Evolutionary conservation across 2,797 vertebrate species (phyloP), one percentile per base, ranked within the genome.

Genomic region (Cetoscarus ocellatus): DNA sequence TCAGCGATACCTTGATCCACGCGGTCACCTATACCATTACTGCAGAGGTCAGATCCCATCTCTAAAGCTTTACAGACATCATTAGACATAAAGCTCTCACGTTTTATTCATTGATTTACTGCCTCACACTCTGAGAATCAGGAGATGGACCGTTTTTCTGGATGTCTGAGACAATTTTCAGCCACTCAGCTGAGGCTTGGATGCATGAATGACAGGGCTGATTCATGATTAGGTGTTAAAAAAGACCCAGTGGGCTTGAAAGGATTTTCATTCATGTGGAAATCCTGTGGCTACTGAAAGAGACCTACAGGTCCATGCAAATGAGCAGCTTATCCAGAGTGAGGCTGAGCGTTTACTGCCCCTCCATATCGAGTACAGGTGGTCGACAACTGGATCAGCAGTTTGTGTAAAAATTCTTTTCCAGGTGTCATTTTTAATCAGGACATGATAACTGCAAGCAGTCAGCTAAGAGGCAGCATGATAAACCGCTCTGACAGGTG

Each of bases 391-490:
- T 57, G 61, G 17, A 75, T 61, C 36, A 62, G 43, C 66, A 58
- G 40, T 58, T 13, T 56, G 66, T 44, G 47, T 27, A 58, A 42
- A 70, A 74, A 74, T 27, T 48, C 47, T 48, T 55, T 47, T 68
- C 64, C 83, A 84, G 83, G 71, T 87, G 85, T 86, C 71, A 67
- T 77, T 84, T 85, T 76, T 83, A 82, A 90, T 90, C 76, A 82
- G 36, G 3, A 61, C 42, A 67, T 5, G 5, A 75, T 60, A 66
- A 62, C 55, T 64, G 75, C 18, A 17, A 73, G 43, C 81, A 69
- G 54, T 17, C 3, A 12, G 60, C 70, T 78, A 49, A 86, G 53
- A 75, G 69, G 73, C 70, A 27, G 70, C 17, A n/a, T 64, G 61
- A 62, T 48, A 52, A 88, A 82, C 63, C 27, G 44, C 68, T 81